Conservation (phyloP, 2,797 vertebrate genomes). For the Rhabdomys pumilio region DNA sequence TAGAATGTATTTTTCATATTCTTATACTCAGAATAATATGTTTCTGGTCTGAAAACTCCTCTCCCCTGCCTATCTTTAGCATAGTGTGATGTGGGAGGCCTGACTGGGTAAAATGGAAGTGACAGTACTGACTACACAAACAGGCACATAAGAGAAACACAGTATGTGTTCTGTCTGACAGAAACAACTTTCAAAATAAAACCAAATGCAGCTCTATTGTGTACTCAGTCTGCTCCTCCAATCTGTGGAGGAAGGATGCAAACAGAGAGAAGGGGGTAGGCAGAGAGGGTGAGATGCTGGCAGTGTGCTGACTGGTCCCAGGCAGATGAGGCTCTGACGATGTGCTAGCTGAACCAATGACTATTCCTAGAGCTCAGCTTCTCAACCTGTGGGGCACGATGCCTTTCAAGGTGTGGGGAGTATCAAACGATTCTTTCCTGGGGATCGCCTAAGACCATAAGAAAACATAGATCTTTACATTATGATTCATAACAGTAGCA, state of each 20-base stretch:
- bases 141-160: conserved; percentile 1
- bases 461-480: not conserved
- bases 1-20: not conserved
- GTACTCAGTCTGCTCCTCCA: not conserved
- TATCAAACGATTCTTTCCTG: not conserved
- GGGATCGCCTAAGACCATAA: not conserved
- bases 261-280: not conserved
- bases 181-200: conserved; percentile 65
- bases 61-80: not conserved
- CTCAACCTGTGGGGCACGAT: not conserved
- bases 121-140: not conserved
- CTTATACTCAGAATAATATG: conserved; percentile 38
- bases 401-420: not conserved
- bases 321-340: not conserved
- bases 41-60: conserved; percentile 37
- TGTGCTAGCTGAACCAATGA: conserved; percentile 11
- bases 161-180: not conserved
- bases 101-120: conserved; percentile 50
- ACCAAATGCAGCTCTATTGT: conserved; percentile 49
- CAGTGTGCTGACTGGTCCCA: not conserved
- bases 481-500: not conserved
- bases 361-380: not conserved
- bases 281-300: not conserved
- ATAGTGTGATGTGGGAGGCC: not conserved
- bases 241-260: conserved; percentile 26